phyloP scores from a whole-genome alignment of 2,113 vertebrate genomes.

The Mionectes macconnelli region DNA sequence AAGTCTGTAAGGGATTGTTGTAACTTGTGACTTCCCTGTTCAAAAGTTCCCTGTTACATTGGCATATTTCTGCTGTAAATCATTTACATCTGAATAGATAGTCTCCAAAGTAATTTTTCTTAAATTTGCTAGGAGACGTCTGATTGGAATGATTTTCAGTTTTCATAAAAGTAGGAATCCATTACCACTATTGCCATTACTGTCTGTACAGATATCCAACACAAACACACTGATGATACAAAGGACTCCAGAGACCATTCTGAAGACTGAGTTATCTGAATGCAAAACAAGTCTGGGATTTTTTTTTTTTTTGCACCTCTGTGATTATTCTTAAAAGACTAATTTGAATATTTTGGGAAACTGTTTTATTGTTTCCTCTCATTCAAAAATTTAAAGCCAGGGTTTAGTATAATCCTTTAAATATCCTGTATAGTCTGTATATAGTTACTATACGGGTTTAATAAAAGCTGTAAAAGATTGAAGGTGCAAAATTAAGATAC shows the following conservation, averaged over 20 bases:
- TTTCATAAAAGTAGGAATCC: conserved; percentile 9
- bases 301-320: not conserved
- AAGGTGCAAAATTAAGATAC: not conserved
- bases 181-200: not conserved
- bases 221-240: not conserved
- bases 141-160: not conserved
- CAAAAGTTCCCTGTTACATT: not conserved
- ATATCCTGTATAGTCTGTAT: not conserved
- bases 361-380: not conserved
- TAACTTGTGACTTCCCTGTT: not conserved
- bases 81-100: not conserved
- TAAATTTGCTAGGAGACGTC: not conserved
- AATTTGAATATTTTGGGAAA: not conserved
- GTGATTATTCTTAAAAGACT: not conserved
- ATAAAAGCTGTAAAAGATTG: not conserved
- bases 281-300: not conserved
- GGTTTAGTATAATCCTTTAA: not conserved
- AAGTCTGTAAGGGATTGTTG: not conserved
- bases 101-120: not conserved
- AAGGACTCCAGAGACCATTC: not conserved
- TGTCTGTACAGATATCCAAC: not conserved
- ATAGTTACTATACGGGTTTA: not conserved
- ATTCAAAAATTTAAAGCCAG: not conserved
- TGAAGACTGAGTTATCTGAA: not conserved
- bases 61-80: not conserved